Evolutionary conservation across 2,888 invertebrate genomes (phyloP).

Genomic region (Cosmopolites sordidus): DNA sequence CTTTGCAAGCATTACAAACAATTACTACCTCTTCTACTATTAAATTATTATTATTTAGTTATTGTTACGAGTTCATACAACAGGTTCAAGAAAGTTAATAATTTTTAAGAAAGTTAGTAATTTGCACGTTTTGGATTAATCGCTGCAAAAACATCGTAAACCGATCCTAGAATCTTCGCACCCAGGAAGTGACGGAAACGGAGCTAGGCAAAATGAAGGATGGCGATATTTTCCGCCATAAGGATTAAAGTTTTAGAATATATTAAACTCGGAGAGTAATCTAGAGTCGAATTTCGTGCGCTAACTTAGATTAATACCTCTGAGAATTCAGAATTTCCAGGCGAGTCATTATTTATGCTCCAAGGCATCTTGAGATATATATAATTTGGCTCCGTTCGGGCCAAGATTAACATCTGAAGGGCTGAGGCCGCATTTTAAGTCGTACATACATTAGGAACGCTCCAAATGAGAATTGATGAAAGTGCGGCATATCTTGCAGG

Average conservation of each 20-base stretch:
- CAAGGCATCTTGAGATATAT: constrained; percentile 48
- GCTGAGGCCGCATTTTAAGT: not conserved
- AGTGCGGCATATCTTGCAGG: constrained; percentile 3
- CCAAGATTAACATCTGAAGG: constrained; percentile 42
- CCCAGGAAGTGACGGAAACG: constrained; percentile 1
- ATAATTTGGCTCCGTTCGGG: constrained; percentile 42
- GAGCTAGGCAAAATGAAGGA: constrained; percentile 19
- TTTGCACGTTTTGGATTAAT: too few relatives aligned
- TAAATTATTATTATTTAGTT: too few relatives aligned
- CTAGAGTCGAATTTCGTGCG: constrained; percentile 49
- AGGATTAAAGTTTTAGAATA: constrained; percentile 48
- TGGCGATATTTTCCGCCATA: constrained; percentile 24
- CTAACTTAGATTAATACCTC: constrained; percentile 52
- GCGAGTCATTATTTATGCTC: constrained; percentile 50
- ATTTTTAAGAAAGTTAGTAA: too few relatives aligned
- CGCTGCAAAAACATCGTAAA: constrained; percentile 3
- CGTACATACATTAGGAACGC: too few relatives aligned
- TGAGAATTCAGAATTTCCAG: constrained; percentile 50
- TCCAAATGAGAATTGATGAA: too few relatives aligned
- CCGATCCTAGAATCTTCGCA: constrained; percentile 8
- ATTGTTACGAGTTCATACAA: too few relatives aligned
- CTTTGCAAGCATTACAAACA: too few relatives aligned
- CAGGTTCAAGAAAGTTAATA: too few relatives aligned
- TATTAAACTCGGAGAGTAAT: constrained; percentile 44
- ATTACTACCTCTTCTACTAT: too few relatives aligned